Percentiles rank a stretch among this genome's conserved stretches.
Evolutionary conservation across 2,888 invertebrate genomes (phyloP).

Genomic region (Eustalomyia histrio): DNA sequence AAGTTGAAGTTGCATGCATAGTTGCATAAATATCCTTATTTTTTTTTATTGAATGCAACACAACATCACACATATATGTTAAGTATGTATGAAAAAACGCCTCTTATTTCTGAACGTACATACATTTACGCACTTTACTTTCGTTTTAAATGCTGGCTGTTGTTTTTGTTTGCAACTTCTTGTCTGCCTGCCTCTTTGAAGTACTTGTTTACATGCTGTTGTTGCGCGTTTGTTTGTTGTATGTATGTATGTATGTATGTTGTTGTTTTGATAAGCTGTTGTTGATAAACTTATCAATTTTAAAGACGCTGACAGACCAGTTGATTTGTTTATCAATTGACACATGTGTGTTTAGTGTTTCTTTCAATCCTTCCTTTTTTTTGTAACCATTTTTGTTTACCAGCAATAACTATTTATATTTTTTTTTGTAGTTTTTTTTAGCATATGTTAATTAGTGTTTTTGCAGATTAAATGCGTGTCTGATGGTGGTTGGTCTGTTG

Average conservation of each 20-base stretch:
- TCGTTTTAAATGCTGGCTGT: conserved; percentile 53
- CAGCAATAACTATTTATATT: not conserved
- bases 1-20: conserved; percentile 43
- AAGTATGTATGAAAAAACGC: conserved; percentile 39
- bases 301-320: conserved; percentile 67
- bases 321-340: conserved; percentile 78
- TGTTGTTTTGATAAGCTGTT: conserved; percentile 62
- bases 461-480: conserved; percentile 59
- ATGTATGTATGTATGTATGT: too few relatives aligned
- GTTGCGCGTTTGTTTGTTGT: conserved; percentile 48
- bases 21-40: conserved; percentile 53
- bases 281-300: conserved; percentile 65
- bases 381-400: conserved; percentile 20
- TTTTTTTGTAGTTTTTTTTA: conserved; percentile 8
- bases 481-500: conserved; percentile 30
- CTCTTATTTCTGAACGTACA: conserved; percentile 39
- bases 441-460: conserved; percentile 64
- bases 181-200: conserved; percentile 17
- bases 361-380: conserved; percentile 53
- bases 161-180: conserved; percentile 23
- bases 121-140: conserved; percentile 59
- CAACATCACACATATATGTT: conserved; percentile 20
- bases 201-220: conserved; percentile 63
- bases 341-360: conserved; percentile 68
- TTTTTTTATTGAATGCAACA: conserved; percentile 27